Percentiles rank a stretch among this genome's conserved stretches.
These are phyloP conservation scores for Philotrypesis tridentata DNA, from an alignment of 1,140 invertebrate genomes.

Conservation along the genomic window DNA sequence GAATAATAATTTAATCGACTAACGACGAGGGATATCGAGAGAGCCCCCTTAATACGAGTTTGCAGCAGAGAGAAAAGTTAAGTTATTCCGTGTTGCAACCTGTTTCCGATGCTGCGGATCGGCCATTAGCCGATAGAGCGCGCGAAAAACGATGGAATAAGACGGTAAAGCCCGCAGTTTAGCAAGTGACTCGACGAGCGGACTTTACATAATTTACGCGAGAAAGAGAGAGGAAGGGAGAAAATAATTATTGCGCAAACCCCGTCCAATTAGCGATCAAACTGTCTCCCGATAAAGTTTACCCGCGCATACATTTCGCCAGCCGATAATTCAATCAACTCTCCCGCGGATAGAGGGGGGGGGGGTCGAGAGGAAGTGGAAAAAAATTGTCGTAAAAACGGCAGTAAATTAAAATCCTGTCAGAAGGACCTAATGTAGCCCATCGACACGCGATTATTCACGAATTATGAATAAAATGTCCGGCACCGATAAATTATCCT, in stretches of 20 bases:
- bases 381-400: conserved; percentile 1
- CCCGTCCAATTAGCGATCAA: conserved; percentile 10
- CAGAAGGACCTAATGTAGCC: background rate
- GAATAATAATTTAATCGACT: no score
- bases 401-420: background rate
- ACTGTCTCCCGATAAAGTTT: conserved; percentile 20
- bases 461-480: no score
- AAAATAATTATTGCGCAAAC: background rate
- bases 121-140: no score
- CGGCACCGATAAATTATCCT: background rate
- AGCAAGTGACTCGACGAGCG: background rate
- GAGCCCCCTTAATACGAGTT: no score
- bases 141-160: background rate
- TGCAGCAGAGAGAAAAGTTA: no score
- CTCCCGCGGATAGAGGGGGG: background rate
- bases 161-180: background rate
- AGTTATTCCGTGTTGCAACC: background rate
- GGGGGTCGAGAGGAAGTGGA: background rate
- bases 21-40: no score
- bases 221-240: no score
- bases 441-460: background rate
- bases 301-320: background rate
- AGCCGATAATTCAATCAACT: background rate
- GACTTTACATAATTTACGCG: background rate
- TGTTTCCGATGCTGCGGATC: no score